Conservation (phyloP, 2,113 vertebrate genomes). For the Syngnathoides biaculeatus region DNA sequence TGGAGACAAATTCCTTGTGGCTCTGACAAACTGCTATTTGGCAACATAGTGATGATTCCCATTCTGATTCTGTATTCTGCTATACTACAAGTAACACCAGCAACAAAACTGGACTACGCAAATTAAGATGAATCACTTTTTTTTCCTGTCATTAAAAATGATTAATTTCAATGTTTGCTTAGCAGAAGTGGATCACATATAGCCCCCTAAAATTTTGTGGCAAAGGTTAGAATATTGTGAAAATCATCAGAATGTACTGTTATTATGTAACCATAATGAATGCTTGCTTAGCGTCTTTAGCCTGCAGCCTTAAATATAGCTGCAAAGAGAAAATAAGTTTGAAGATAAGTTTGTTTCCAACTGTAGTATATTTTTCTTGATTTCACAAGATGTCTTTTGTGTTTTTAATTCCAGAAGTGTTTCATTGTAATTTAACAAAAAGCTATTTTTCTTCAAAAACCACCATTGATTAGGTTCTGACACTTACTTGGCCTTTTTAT, state of each 20-base stretch:
- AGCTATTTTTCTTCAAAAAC: not conserved
- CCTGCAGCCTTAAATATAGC: not conserved
- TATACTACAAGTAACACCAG: no score
- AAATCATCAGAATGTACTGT: not conserved
- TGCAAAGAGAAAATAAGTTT: not conserved
- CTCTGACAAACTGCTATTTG: no score
- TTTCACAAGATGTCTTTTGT: not conserved
- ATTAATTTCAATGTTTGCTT: not conserved
- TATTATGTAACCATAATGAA: conserved; percentile 21
- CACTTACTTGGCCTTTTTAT: not conserved
- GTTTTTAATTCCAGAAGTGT: not conserved
- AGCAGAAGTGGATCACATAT: not conserved
- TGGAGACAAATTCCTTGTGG: no score
- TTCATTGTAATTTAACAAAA: no score
- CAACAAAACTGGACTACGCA: no score
- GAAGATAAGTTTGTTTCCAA: not conserved
- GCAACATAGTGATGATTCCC: no score
- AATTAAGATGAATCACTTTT: no score
- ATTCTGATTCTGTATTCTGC: no score
- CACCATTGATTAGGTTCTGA: not conserved
- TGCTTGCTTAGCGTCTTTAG: not conserved
- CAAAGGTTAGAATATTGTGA: not conserved
- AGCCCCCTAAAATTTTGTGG: not conserved
- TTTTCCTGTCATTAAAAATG: not conserved
- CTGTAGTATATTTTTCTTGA: not conserved